phyloP scores from a whole-genome alignment of 2,797 vertebrate genomes.

The Menidia menidia region DNA sequence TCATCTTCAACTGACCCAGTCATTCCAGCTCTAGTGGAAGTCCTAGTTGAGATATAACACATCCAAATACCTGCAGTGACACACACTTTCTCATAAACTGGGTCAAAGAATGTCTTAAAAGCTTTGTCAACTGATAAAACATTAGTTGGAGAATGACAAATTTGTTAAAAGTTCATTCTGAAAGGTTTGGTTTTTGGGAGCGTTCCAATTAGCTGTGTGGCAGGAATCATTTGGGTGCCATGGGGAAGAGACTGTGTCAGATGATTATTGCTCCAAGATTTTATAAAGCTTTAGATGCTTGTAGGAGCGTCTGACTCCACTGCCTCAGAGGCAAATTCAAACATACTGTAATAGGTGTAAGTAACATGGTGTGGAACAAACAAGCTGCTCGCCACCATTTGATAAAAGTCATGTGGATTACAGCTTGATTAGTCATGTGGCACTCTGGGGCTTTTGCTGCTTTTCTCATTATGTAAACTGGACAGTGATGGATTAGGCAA shows the following conservation, averaged over 20 bases:
- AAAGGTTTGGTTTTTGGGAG: background rate
- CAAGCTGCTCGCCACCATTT: constrained; percentile 10
- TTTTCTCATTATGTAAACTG: constrained; percentile 39
- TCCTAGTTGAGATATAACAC: constrained; percentile 15
- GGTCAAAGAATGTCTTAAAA: constrained; percentile 33
- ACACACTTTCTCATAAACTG: constrained; percentile 26
- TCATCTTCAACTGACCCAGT: constrained; percentile 47
- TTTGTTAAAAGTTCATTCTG: constrained; percentile 2
- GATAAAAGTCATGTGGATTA: constrained; percentile 33
- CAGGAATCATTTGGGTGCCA: background rate
- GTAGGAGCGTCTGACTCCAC: background rate
- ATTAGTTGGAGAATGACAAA: background rate
- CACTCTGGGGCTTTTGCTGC: constrained; percentile 32
- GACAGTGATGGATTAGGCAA: constrained; percentile 38
- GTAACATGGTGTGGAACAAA: constrained; percentile 6
- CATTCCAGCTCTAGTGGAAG: constrained; percentile 41
- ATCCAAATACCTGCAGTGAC: constrained; percentile 31
- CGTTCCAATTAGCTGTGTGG: background rate
- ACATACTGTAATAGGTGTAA: constrained; percentile 14
- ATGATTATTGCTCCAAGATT: background rate
- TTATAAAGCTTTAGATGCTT: background rate
- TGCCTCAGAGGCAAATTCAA: constrained; percentile 1
- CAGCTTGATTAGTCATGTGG: constrained; percentile 39
- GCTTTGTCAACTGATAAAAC: constrained; percentile 13
- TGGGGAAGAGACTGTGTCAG: background rate